Conservation (phyloP, 1,140 invertebrate genomes). For the Drosophila suzukii region DNA sequence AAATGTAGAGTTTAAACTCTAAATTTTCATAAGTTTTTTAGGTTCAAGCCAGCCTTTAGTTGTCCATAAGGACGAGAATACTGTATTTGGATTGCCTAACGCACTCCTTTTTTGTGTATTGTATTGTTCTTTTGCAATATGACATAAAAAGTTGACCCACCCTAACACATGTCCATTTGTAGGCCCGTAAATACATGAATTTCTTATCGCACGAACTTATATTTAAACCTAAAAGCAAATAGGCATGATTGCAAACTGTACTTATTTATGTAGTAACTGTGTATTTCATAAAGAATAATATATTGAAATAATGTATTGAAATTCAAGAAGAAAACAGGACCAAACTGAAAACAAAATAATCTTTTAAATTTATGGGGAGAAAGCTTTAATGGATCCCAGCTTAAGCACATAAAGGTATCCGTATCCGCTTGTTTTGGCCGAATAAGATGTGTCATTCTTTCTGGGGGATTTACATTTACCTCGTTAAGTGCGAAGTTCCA, state of each 20-base stretch:
- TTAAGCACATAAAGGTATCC: not conserved
- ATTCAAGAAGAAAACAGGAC: constrained; percentile 1
- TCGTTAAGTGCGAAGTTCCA: constrained; percentile 2
- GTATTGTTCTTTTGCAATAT: too few relatives aligned
- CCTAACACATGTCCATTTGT: not conserved
- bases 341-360: not conserved
- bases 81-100: too few relatives aligned
- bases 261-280: not conserved
- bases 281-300: not conserved
- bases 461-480: constrained; percentile 2
- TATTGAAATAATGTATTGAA: not conserved
- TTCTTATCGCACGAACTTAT: constrained; percentile 20
- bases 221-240: not conserved
- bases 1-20: too few relatives aligned
- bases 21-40: too few relatives aligned
- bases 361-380: not conserved
- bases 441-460: not conserved
- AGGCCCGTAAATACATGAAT: not conserved
- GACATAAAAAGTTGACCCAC: not conserved
- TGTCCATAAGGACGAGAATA: too few relatives aligned
- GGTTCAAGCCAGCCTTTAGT: too few relatives aligned
- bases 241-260: not conserved
- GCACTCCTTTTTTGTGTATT: too few relatives aligned
- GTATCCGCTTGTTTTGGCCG: not conserved
- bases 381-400: not conserved